Conservation (phyloP, 2,113 vertebrate species). For the Thermophis baileyi region DNA sequence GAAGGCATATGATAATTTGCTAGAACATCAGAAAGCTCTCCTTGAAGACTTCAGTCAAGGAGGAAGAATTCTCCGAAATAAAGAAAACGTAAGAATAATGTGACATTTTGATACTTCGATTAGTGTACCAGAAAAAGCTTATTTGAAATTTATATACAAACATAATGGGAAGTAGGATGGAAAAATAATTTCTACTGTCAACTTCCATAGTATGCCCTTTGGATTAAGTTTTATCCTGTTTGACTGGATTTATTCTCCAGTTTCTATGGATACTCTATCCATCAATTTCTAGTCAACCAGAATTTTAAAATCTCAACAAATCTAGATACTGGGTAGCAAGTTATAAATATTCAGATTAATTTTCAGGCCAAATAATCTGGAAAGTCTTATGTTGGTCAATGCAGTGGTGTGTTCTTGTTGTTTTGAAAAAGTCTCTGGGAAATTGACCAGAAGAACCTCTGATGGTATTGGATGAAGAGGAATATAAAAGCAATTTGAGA, state of each 20-base stretch:
- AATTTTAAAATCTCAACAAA: neutral
- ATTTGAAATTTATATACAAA: neutral
- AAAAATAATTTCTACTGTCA: neutral
- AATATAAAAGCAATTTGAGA: neutral
- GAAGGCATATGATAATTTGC: constrained; percentile 74
- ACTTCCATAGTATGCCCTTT: neutral
- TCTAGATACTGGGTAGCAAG: neutral
- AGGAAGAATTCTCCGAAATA: constrained; percentile 78
- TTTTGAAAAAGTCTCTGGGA: neutral
- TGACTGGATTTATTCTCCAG: neutral
- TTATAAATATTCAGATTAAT: neutral
- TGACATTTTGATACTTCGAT: neutral
- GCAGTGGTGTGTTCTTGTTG: neutral
- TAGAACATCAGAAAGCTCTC: constrained; percentile 74
- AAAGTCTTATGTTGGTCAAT: neutral
- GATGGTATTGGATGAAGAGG: neutral
- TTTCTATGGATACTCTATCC: neutral
- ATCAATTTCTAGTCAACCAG: neutral
- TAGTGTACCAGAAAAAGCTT: neutral
- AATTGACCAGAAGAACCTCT: neutral
- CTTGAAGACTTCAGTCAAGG: constrained; percentile 63
- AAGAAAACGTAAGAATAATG: constrained; percentile 72
- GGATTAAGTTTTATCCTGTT: neutral
- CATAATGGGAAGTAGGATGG: neutral
- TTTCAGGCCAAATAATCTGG: neutral